Evolutionary conservation across 1,140 invertebrate genomes (phyloP).

Genomic region (Apis florea): DNA sequence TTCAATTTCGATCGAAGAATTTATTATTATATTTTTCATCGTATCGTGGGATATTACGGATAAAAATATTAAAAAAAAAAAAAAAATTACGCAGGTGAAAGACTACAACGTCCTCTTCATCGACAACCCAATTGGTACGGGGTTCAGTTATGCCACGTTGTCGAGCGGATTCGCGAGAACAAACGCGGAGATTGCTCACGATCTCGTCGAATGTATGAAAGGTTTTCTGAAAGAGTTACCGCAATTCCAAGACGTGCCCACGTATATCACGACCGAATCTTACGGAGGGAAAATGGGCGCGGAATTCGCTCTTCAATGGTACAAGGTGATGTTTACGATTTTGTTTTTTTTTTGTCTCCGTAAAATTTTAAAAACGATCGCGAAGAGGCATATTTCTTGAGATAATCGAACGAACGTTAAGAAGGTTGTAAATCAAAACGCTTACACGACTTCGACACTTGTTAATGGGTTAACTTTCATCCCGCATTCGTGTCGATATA

Average conservation of each 20-base stretch:
- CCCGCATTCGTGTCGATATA: no score
- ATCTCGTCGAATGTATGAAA: constrained; percentile 87
- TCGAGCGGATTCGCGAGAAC: constrained; percentile 81
- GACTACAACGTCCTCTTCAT: constrained; percentile 91
- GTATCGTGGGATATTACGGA: no score
- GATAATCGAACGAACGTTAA: no score
- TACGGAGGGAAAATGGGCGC: constrained; percentile 95
- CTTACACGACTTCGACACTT: no score
- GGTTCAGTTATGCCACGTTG: constrained; percentile 90
- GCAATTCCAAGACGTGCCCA: constrained; percentile 85
- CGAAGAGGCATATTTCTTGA: no score
- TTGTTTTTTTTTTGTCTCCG: no score
- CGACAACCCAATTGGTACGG: constrained; percentile 94
- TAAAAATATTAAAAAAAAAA: neutral
- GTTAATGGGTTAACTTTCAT: no score
- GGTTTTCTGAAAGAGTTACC: constrained; percentile 84
- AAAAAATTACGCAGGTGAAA: constrained; percentile 81
- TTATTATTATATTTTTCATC: no score
- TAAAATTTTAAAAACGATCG: no score
- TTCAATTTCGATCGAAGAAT: no score
- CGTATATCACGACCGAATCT: constrained; percentile 92
- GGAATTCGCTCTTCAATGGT: constrained; percentile 85
- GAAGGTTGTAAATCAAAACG: no score
- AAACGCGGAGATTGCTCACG: constrained; percentile 88
- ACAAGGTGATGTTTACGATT: constrained; percentile 79